A percentile compares a stretch with the other conserved stretches of the same genome.
Conservation (phyloP, 2,113 vertebrate species). For the Bufo gargarizans region DNA sequence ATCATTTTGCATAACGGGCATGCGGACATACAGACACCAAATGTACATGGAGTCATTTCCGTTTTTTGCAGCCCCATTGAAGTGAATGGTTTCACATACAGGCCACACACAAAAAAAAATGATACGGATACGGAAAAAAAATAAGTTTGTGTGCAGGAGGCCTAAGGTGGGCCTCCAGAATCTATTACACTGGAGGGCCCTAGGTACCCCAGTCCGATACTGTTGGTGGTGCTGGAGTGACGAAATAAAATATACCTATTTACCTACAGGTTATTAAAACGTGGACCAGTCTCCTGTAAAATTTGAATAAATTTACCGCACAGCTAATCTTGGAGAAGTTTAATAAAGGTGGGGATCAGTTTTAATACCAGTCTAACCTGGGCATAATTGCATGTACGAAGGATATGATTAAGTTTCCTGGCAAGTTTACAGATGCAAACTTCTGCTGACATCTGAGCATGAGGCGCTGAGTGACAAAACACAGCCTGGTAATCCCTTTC, state of each 20-base stretch:
- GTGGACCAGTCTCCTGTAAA: not conserved
- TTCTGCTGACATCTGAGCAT: not conserved
- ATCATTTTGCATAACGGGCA: too few relatives aligned
- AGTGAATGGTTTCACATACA: too few relatives aligned
- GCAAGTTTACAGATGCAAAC: not conserved
- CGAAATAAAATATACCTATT: not conserved
- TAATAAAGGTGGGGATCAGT: not conserved
- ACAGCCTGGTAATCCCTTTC: slow-evolving; percentile 20
- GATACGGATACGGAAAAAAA: too few relatives aligned
- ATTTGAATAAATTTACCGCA: not conserved
- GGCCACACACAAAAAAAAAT: too few relatives aligned
- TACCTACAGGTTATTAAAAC: not conserved
- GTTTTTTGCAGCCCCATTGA: too few relatives aligned
- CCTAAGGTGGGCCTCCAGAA: too few relatives aligned
- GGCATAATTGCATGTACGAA: not conserved
- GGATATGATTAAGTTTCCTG: slow-evolving; percentile 19
- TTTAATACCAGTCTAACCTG: not conserved
- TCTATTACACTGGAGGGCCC: too few relatives aligned
- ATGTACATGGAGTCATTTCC: too few relatives aligned
- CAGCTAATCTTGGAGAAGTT: not conserved
- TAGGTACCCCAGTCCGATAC: too few relatives aligned
- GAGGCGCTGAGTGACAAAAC: not conserved
- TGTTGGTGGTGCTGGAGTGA: too few relatives aligned
- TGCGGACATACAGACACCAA: too few relatives aligned
- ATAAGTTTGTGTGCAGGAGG: too few relatives aligned